These are phyloP conservation scores for Cephus spinipes DNA, from an alignment of 2,888 invertebrate species.

Conservation along the genomic window DNA sequence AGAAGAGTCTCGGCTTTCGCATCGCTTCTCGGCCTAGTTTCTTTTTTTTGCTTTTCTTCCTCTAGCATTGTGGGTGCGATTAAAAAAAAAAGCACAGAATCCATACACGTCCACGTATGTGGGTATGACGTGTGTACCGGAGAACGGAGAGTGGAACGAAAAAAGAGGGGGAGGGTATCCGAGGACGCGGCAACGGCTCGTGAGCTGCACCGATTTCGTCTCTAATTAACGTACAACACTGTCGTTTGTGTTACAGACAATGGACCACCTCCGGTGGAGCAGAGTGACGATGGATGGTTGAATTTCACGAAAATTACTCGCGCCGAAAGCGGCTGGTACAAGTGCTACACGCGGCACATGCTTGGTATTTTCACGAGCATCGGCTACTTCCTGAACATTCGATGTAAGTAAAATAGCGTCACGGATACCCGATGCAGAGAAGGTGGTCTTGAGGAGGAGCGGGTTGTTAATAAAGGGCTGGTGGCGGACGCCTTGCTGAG, in stretches of 20 bases:
- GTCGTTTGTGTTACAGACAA: conserved; percentile 59
- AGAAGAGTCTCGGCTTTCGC: background rate
- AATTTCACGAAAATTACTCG: conserved; percentile 85
- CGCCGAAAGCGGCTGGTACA: conserved; percentile 93
- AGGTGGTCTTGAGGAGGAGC: background rate
- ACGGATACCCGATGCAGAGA: background rate
- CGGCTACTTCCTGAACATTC: conserved; percentile 89
- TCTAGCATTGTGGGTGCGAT: background rate
- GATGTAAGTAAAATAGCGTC: conserved; percentile 75
- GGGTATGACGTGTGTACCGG: background rate
- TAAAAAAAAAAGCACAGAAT: background rate
- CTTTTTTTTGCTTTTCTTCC: background rate
- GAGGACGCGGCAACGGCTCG: background rate
- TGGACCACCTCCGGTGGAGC: conserved; percentile 70
- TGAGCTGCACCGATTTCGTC: background rate
- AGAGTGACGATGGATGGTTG: conserved; percentile 82
- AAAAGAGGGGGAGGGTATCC: background rate
- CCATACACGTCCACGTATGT: background rate
- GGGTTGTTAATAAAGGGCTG: background rate
- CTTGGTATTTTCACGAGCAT: conserved; percentile 89
- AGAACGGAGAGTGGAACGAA: background rate
- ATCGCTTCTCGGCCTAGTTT: background rate
- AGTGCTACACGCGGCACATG: conserved; percentile 87
- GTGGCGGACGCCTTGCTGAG: background rate
- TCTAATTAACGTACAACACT: conserved; percentile 10